These are phyloP conservation scores for Drosophila kepulauana DNA, from an alignment of 1,140 invertebrate genomes.

Conservation along the genomic window DNA sequence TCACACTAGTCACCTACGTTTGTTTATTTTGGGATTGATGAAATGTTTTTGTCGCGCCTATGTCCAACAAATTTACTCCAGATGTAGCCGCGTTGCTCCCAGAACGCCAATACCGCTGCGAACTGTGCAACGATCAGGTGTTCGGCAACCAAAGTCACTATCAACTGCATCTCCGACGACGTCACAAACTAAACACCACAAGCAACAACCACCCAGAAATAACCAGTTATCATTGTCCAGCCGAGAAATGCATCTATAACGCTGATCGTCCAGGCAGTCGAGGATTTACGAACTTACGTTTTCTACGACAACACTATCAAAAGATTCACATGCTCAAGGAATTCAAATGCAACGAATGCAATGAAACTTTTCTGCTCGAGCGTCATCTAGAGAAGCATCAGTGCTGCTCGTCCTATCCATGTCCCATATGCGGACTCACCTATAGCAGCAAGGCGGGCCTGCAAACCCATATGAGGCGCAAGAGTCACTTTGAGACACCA, in stretches of 20 bases:
- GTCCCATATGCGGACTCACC: slow-evolving; percentile 55
- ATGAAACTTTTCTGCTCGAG: slow-evolving; percentile 87
- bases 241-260: slow-evolving; percentile 58
- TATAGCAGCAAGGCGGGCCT: slow-evolving; percentile 62
- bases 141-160: slow-evolving; percentile 69
- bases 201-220: neutral
- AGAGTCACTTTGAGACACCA: slow-evolving; percentile 41
- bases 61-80: slow-evolving; percentile 52
- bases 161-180: slow-evolving; percentile 54
- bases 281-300: slow-evolving; percentile 76
- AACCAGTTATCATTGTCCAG: slow-evolving; percentile 56
- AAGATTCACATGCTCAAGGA: slow-evolving; percentile 88
- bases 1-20: neutral
- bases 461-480: slow-evolving; percentile 67
- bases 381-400: slow-evolving; percentile 85
- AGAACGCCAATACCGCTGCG: slow-evolving; percentile 57
- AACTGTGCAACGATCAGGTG: slow-evolving; percentile 47
- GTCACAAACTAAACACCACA: slow-evolving; percentile 46
- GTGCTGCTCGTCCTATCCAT: slow-evolving; percentile 86
- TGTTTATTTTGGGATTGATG: slow-evolving; percentile 10
- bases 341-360: slow-evolving; percentile 86
- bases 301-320: slow-evolving; percentile 87
- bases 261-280: slow-evolving; percentile 20
- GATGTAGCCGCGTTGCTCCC: slow-evolving; percentile 58
- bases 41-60: slow-evolving; percentile 12